phyloP scores from a whole-genome alignment of 2,797 vertebrate genomes.

The Melanotaenia maccullochi region DNA sequence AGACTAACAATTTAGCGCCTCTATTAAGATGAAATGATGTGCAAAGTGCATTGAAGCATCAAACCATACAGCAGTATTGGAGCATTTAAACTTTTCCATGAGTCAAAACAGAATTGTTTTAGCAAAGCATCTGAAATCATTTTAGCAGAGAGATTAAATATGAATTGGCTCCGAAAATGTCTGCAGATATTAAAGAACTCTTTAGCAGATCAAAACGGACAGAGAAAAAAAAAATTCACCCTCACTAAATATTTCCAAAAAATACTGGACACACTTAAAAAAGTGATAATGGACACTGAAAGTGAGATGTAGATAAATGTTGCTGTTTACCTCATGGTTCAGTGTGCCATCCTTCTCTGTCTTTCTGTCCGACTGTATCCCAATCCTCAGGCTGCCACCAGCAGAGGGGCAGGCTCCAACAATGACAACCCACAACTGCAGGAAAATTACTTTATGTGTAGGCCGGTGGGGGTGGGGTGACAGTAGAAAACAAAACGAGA shows the following conservation, averaged over 20 bases:
- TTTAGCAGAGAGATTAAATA: no score
- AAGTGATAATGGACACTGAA: neutral
- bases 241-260: neutral
- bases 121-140: neutral
- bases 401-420: constrained; percentile 32
- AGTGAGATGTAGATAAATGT: constrained; percentile 9
- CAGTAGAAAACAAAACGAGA: neutral
- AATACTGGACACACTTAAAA: neutral
- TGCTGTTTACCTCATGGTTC: constrained; percentile 67
- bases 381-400: constrained; percentile 57
- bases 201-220: no score
- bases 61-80: constrained; percentile 6
- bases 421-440: constrained; percentile 47
- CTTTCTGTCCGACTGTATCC: constrained; percentile 37
- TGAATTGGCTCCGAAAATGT: no score
- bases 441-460: constrained; percentile 52
- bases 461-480: constrained; percentile 24
- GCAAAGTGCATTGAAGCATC: constrained; percentile 12
- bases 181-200: no score
- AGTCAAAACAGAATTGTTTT: neutral
- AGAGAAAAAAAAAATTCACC: neutral
- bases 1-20: constrained; percentile 5
- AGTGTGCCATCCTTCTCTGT: constrained; percentile 45
- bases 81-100: constrained; percentile 1
- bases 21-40: constrained; percentile 19